phyloP scores from a whole-genome alignment of 2,797 vertebrate species.

The Scleropages formosus region DNA sequence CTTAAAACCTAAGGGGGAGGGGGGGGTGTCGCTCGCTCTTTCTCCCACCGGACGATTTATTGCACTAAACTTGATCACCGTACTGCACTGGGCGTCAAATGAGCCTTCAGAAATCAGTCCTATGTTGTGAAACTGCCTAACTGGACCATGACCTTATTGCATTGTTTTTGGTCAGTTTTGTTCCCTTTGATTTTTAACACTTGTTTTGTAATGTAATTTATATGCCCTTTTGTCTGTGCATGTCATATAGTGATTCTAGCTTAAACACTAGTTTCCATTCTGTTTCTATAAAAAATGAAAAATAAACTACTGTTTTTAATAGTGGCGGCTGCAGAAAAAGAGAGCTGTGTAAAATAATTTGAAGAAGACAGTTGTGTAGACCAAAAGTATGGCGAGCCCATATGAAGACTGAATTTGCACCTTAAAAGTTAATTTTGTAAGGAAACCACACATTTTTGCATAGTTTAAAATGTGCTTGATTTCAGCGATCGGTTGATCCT shows the following conservation, averaged over 20 bases:
- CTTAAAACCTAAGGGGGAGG: conserved; percentile 72
- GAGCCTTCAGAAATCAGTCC: conserved; percentile 89
- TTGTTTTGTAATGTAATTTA: conserved; percentile 87
- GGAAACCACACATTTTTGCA: conserved; percentile 65
- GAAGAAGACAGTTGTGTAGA: conserved; percentile 86
- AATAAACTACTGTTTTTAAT: conserved; percentile 27
- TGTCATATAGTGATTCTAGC: conserved; percentile 90
- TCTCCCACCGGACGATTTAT: conserved; percentile 75
- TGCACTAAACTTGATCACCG: conserved; percentile 82
- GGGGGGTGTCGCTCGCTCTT: no score
- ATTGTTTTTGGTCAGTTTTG: conserved; percentile 48
- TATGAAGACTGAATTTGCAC: conserved; percentile 87
- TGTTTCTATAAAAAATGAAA: conserved; percentile 71
- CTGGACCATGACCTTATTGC: conserved; percentile 72
- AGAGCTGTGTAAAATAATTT: conserved; percentile 71
- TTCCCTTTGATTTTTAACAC: conserved; percentile 70
- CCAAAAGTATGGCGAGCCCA: conserved; percentile 76
- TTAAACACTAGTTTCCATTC: conserved; percentile 91
- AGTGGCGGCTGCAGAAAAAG: conserved; percentile 33
- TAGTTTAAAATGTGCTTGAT: conserved; percentile 63
- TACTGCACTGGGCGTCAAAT: conserved; percentile 95
- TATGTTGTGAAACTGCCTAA: conserved; percentile 82
- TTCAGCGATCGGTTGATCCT: conserved; percentile 59
- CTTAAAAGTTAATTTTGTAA: conserved; percentile 75
- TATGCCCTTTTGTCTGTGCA: conserved; percentile 84